A percentile compares a stretch with the other conserved stretches of the same genome.
Evolutionary conservation across 2,888 invertebrate genomes (phyloP).

Genomic region (Amblyteles armatorius): DNA sequence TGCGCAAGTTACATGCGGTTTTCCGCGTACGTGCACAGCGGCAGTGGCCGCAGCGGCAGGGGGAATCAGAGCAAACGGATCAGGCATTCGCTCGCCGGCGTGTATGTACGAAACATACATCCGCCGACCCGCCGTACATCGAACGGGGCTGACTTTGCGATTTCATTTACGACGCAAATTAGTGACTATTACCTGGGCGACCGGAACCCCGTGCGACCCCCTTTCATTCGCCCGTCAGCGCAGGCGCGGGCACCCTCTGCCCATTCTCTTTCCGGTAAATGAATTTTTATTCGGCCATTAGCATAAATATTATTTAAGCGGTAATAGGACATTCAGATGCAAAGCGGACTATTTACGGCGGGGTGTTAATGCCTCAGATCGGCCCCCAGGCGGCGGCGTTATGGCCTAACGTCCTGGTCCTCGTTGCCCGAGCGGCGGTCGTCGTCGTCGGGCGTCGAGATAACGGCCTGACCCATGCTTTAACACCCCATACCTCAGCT

Average conservation of each 20-base stretch:
- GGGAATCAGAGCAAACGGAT: not conserved
- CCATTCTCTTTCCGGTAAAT: conserved; percentile 67
- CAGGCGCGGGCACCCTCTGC: conserved; percentile 18
- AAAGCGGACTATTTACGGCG: conserved; percentile 70
- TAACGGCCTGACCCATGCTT: conserved; percentile 65
- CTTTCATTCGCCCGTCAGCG: not conserved
- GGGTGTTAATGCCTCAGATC: conserved; percentile 68
- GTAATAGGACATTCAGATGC: conserved; percentile 71
- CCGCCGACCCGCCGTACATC: conserved; percentile 31
- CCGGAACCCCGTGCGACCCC: conserved; percentile 40
- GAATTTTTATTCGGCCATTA: conserved; percentile 72
- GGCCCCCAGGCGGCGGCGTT: conserved; percentile 49
- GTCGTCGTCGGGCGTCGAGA: conserved; percentile 58
- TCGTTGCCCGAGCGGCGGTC: conserved; percentile 42
- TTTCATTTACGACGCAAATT: conserved; percentile 71
- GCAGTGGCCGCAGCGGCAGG: conserved; percentile 12
- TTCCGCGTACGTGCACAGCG: conserved; percentile 16
- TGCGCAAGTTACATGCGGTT: conserved; percentile 35
- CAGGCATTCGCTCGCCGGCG: not conserved
- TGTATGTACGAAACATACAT: not conserved
- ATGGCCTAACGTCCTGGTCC: conserved; percentile 23
- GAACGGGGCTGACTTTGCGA: conserved; percentile 65
- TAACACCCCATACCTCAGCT: conserved; percentile 59
- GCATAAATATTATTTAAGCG: conserved; percentile 73
- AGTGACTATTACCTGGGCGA: conserved; percentile 66